These are phyloP conservation scores for Epinephelus coioides DNA, from an alignment of 2,797 vertebrate species.

Conservation along the genomic window DNA sequence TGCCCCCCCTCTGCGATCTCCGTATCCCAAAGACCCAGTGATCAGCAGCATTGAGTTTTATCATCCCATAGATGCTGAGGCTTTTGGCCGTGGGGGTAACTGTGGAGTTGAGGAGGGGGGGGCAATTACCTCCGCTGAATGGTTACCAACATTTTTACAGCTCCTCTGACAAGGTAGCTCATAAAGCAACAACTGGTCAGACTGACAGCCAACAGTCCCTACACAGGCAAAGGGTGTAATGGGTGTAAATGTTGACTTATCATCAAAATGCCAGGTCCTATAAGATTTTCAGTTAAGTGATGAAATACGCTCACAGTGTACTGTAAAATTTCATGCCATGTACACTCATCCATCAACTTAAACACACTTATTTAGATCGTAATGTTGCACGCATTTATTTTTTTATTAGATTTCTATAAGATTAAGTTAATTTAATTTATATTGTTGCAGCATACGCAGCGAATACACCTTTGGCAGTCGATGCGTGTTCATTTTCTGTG, in stretches of 20 bases:
- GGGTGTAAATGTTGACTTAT: conserved; percentile 67
- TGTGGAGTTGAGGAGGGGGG: conserved; percentile 43
- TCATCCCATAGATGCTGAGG: conserved; percentile 56
- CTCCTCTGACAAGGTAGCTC: conserved; percentile 67
- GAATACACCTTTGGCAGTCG: not conserved
- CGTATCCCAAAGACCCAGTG: conserved; percentile 51
- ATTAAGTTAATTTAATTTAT: not conserved
- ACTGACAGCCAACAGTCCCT: conserved; percentile 58
- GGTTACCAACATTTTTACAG: conserved; percentile 72
- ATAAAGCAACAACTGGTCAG: conserved; percentile 70
- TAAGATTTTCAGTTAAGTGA: conserved; percentile 37
- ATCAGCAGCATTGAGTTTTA: conserved; percentile 68
- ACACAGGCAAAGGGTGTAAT: conserved; percentile 37
- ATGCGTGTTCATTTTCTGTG: not conserved
- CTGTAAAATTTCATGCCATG: conserved; percentile 37
- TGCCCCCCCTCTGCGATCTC: conserved; percentile 52
- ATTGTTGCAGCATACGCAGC: not conserved
- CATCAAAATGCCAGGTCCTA: conserved; percentile 63
- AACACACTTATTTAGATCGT: not conserved
- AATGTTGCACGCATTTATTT: not conserved
- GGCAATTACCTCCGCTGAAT: conserved; percentile 67
- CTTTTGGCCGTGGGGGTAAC: conserved; percentile 49
- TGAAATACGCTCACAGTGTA: conserved; percentile 26
- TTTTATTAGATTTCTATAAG: not conserved
- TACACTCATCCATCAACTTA: not conserved